These are phyloP conservation scores for Celastrina argiolus DNA, from an alignment of 2,888 invertebrate species.

Conservation along the genomic window DNA sequence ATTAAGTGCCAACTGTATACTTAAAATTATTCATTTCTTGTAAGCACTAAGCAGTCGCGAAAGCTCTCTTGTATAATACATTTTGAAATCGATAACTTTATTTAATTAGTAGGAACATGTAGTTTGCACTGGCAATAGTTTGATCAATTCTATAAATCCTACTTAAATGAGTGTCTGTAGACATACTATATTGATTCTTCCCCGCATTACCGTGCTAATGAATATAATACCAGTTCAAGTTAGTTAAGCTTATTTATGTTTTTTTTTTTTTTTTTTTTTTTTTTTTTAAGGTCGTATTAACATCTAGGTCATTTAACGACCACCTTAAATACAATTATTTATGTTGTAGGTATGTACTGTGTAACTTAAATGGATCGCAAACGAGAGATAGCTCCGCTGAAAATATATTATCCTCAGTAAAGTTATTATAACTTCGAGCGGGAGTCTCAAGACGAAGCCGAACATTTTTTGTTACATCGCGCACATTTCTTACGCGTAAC, in stretches of 20 bases:
- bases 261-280: no score
- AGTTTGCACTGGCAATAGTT: neutral
- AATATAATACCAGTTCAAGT: slow-evolving; percentile 6
- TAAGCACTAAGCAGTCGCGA: neutral
- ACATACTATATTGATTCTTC: slow-evolving; percentile 19
- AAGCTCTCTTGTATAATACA: neutral
- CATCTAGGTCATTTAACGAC: no score
- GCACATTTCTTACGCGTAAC: neutral
- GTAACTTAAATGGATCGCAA: slow-evolving; percentile 11
- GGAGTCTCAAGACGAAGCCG: neutral
- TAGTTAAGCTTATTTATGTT: slow-evolving; percentile 1
- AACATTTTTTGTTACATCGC: neutral
- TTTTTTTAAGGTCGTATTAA: no score
- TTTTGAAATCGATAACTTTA: neutral
- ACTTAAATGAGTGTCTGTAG: neutral
- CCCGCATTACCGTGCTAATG: slow-evolving; percentile 19
- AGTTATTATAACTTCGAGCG: slow-evolving; percentile 5
- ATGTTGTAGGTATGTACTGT: no score
- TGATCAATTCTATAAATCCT: neutral
- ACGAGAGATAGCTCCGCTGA: neutral
- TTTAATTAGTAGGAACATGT: neutral
- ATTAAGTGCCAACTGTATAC: no score
- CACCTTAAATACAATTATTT: no score
- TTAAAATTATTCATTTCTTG: no score
- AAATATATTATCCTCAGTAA: slow-evolving; percentile 10